Conservation (phyloP, 2,888 invertebrate species). For the Parascotia fuliginaria region DNA sequence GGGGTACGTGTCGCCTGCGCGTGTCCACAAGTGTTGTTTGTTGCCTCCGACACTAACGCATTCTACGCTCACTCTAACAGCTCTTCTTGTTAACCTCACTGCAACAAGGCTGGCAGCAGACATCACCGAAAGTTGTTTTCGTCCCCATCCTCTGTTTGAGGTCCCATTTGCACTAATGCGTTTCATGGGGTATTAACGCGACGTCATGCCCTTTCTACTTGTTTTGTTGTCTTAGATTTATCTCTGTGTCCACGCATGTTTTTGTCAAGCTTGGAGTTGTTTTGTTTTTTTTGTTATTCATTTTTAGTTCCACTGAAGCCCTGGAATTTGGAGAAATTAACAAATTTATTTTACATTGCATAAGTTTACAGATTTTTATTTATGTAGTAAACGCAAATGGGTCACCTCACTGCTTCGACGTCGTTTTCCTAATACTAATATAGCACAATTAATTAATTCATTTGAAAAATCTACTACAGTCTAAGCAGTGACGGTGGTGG, state of each 20-base stretch:
- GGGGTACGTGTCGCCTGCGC: constrained; percentile 88
- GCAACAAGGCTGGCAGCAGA: constrained; percentile 74
- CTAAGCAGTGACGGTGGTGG: constrained; percentile 74
- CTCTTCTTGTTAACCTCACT: constrained; percentile 29
- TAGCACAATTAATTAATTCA: background rate
- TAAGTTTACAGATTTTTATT: constrained; percentile 28
- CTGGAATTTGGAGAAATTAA: constrained; percentile 31
- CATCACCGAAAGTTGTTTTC: constrained; percentile 63
- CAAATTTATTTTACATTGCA: constrained; percentile 42
- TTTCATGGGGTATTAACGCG: constrained; percentile 54
- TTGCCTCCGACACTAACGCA: constrained; percentile 64
- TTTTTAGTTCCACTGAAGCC: constrained; percentile 55
- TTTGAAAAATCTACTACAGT: constrained; percentile 9
- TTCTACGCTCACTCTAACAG: constrained; percentile 36
- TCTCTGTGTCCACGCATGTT: constrained; percentile 86
- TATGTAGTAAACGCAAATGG: constrained; percentile 77
- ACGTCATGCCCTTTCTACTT: constrained; percentile 57
- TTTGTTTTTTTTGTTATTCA: constrained; percentile 38
- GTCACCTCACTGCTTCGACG: constrained; percentile 73
- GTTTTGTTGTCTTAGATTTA: constrained; percentile 59
- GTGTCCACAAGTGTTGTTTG: constrained; percentile 73
- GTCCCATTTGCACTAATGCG: constrained; percentile 82
- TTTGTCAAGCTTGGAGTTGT: constrained; percentile 59
- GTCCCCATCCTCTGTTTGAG: constrained; percentile 75
- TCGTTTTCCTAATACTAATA: constrained; percentile 5